Evolutionary conservation across 2,888 invertebrate genomes (phyloP), one percentile per base, ranked within the genome.

Genomic region (Lathronympha strigana): DNA sequence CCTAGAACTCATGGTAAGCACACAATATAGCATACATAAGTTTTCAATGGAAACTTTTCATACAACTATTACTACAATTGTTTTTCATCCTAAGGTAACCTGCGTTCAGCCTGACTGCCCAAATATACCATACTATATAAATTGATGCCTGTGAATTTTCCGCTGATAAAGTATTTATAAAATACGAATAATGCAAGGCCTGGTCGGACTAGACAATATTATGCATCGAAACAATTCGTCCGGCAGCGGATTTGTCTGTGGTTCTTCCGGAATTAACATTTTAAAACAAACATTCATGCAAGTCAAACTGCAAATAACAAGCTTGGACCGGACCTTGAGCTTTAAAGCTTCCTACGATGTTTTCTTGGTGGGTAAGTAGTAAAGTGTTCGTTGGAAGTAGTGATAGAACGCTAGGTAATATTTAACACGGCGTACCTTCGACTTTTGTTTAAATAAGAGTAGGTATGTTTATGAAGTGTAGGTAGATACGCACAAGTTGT

Each of bases 241-340:
- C 63, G 49, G 23, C 31, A 49, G 62, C 47, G 63, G 63, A 62
- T 63, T 49, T 47, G 63, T 55, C 47, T 47, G 55, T 23, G 45
- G 40, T 43, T 62, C 61, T 53, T 63, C 55, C 63, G 17, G 63
- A 49, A 55, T 55, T 25, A 55, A 49, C 63, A 63, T 63, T 63
- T 55, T 63, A 49, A 63, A 61, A 43, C 40, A 40, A 55, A 55
- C 53, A 54, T 17, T 36, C 38, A 36, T 55, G 54, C 53, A 53
- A 62, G 33, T 62, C 53, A 33, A 62, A 36, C 21, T 57, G 61
- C 53, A 21, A 28, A 47, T 47, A 63, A 61, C 13, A 40, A n/a
- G n/a, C 57, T 57, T 45, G 36, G 17, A 13, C 28, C 25, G 13
- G 19, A 17, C 36, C 17, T 8, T 17, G 17, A 28, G 3, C 15